Evolutionary conservation across 2,888 invertebrate species (phyloP), one percentile per base, ranked within the genome.

Genomic region (Luffia ferchaultella): DNA sequence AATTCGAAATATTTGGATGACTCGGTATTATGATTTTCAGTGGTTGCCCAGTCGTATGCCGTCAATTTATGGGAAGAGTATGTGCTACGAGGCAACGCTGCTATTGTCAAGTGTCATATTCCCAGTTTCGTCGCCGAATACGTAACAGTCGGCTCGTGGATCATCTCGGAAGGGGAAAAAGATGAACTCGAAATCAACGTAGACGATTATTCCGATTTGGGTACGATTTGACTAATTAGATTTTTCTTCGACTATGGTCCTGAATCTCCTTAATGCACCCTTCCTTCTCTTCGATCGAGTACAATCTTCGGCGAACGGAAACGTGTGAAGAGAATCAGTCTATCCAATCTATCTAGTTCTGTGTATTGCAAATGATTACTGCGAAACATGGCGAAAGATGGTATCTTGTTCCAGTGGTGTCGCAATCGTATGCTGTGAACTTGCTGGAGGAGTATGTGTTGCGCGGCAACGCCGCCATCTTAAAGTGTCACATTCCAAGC

Each of bases 1-100:
- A 12, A 30, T 30, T 7, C 12, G 3, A 7, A 3, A 30, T 7
- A 30, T 12, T 30, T 30, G 30, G 30, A 30, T 30, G 12, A 30
- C 30, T 30, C 30, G 30, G 12, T 30, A 30, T 30, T 30, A 30
- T 30, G 5, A 30, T 30, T 90, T 89, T 68, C 90, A 96, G 95
- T 95, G 84, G 94, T 95, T 60, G 92, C 93, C 64, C 95, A 95
- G 87, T 88, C 89, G 58, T 96, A 95, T 84, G 91, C 90, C 70
- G 92, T 94, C 60, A 95, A 95, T 82, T 93, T 95, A 68, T 93
- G 94, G 93, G 95, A 95, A 77, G 95, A 95, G 82, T 93, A 95
- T 76, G 93, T 95, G 59, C 88, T 95, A 68, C 90, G 92, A 67
- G 95, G 95, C 69, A 96, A 96, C 82, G 91, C 94, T 61, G 95